phyloP scores from a whole-genome alignment of 2,113 vertebrate genomes.

The Periophthalmodon schlosseri region DNA sequence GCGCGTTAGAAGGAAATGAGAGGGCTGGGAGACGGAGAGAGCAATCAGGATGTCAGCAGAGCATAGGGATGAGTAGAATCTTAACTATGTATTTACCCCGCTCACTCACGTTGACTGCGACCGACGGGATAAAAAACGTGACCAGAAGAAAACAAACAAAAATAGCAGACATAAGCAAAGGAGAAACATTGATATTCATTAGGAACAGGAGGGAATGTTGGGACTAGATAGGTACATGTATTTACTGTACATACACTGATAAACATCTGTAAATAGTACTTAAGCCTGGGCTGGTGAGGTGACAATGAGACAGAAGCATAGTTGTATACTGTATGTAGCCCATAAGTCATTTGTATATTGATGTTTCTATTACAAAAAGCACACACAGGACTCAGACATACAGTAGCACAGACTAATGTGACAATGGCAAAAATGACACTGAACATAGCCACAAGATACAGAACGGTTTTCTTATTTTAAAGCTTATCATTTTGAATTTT shows the following conservation, averaged over 20 bases:
- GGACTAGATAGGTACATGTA: slow-evolving; percentile 38
- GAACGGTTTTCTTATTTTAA: not conserved
- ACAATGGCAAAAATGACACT: slow-evolving; percentile 25
- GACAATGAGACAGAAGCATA: slow-evolving; percentile 58
- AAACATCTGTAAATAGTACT: slow-evolving; percentile 67
- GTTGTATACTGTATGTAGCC: slow-evolving; percentile 65
- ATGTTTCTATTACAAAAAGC: slow-evolving; percentile 20
- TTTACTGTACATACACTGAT: slow-evolving; percentile 39
- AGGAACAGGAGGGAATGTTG: slow-evolving; percentile 67
- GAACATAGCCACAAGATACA: slow-evolving; percentile 41
- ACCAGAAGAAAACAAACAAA: slow-evolving; percentile 77
- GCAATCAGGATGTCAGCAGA: slow-evolving; percentile 72
- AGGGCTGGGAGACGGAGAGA: slow-evolving; percentile 33
- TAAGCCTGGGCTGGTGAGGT: slow-evolving; percentile 76
- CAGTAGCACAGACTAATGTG: slow-evolving; percentile 66
- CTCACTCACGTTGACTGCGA: slow-evolving; percentile 98
- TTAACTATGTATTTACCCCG: slow-evolving; percentile 91
- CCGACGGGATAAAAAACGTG: slow-evolving; percentile 81
- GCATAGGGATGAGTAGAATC: slow-evolving; percentile 77
- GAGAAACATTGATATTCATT: slow-evolving; percentile 84
- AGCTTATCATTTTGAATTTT: not conserved
- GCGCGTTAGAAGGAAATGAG: slow-evolving; percentile 16
- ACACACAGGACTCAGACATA: slow-evolving; percentile 68
- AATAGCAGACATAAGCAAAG: slow-evolving; percentile 84
- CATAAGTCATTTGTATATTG: slow-evolving; percentile 24